Evolutionary conservation across 2,888 invertebrate genomes (phyloP).

Genomic region (Andrena hattorfiana): DNA sequence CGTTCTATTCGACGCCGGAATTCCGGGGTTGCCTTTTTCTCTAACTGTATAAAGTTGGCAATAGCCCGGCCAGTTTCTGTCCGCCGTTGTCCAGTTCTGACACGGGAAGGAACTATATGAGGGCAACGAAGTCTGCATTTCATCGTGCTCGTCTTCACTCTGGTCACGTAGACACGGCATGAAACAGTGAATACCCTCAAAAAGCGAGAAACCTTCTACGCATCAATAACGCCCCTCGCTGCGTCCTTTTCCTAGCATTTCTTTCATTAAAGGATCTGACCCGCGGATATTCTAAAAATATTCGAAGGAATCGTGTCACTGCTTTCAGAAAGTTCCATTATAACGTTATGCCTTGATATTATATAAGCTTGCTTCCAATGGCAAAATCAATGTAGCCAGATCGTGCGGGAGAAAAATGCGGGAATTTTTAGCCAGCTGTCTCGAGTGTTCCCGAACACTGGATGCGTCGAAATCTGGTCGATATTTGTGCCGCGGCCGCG

Average conservation of each 20-base stretch:
- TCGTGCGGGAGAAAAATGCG: background rate
- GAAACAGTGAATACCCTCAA: constrained; percentile 35
- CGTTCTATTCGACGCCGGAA: constrained; percentile 48
- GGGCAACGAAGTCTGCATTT: constrained; percentile 15
- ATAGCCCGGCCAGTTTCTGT: constrained; percentile 20
- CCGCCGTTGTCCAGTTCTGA: constrained; percentile 23
- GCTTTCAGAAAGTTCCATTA: background rate
- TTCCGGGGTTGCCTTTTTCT: constrained; percentile 20
- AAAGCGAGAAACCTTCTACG: constrained; percentile 26
- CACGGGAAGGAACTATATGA: constrained; percentile 13
- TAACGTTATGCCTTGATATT: background rate
- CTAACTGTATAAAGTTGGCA: constrained; percentile 30
- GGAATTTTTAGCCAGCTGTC: constrained; percentile 11
- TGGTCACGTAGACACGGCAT: constrained; percentile 37
- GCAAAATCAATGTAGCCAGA: constrained; percentile 5
- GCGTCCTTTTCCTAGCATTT: background rate
- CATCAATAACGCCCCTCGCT: constrained; percentile 22
- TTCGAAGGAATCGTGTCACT: background rate
- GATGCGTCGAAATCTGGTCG: constrained; percentile 19
- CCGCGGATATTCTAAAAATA: no score
- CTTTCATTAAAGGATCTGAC: background rate
- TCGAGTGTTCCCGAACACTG: background rate
- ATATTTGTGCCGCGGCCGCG: background rate
- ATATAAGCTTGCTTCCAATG: background rate
- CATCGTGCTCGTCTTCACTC: constrained; percentile 9